phyloP scores from a whole-genome alignment of 2,888 invertebrate genomes.

The Boloria euphrosyne region DNA sequence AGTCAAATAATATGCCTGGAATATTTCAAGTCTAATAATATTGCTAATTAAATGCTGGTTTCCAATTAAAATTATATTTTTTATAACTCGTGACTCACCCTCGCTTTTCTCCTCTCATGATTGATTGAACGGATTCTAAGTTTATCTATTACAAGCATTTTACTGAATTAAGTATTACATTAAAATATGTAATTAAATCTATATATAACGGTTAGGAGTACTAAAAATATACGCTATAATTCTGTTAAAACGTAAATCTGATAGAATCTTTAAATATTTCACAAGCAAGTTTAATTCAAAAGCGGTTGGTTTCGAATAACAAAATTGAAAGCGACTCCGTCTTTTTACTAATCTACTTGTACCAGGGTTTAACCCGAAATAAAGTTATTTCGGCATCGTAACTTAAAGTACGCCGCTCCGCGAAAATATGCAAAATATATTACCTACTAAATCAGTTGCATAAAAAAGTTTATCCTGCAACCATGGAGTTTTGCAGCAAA shows the following conservation, averaged over 20 bases:
- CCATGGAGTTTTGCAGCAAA: conserved; percentile 47
- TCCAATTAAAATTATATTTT: no score
- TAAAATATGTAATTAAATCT: no score
- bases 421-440: conserved; percentile 53
- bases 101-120: no score
- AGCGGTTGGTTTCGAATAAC: background rate
- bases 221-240: no score
- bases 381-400: conserved; percentile 56
- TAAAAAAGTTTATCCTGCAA: conserved; percentile 46
- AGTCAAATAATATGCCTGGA: no score
- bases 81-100: no score
- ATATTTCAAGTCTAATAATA: no score
- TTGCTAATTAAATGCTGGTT: no score
- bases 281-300: conserved; percentile 4
- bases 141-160: no score
- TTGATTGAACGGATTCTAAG: no score
- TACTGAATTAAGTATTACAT: no score
- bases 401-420: conserved; percentile 52
- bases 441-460: conserved; percentile 53
- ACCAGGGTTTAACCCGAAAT: conserved; percentile 58
- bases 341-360: conserved; percentile 20
- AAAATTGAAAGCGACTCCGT: conserved; percentile 21
- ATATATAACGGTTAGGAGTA: no score
- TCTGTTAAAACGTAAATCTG: background rate
- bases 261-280: conserved; percentile 2